phyloP scores from a whole-genome alignment of 92 coral and sea anemone species.

The Phenganax subtilis region DNA sequence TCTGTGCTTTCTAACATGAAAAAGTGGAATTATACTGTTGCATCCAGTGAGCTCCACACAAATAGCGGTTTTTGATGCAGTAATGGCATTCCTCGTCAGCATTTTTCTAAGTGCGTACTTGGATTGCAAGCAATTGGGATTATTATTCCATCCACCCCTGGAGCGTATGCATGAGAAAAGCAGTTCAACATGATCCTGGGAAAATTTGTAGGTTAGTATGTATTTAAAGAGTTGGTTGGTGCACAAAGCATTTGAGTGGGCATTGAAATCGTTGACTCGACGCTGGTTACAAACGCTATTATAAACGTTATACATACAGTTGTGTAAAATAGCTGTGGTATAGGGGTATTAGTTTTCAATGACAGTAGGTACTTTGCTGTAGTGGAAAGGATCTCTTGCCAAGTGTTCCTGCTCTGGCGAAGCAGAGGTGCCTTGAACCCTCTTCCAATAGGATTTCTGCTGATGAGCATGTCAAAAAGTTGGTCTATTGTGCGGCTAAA shows the following conservation, averaged over 20 bases:
- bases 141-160: neutral
- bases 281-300: too few species aligned
- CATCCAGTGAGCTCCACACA: too few species aligned
- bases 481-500: neutral
- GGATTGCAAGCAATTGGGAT: neutral
- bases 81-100: too few species aligned
- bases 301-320: too few species aligned
- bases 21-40: too few species aligned
- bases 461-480: neutral
- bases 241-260: neutral
- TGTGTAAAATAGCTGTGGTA: too few species aligned
- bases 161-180: neutral
- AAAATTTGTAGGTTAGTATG: too few species aligned
- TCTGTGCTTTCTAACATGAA: neutral
- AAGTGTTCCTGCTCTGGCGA: neutral
- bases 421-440: neutral
- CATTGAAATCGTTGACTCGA: neutral
- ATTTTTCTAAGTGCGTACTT: neutral
- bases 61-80: too few species aligned
- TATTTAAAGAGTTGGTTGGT: neutral
- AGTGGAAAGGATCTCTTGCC: neutral
- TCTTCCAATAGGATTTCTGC: neutral
- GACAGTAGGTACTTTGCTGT: neutral
- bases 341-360: neutral
- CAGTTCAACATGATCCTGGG: neutral